Percentiles rank a stretch among this genome's conserved stretches.
phyloP scores from a whole-genome alignment of 1,140 invertebrate species.

The Pissodes strobi region DNA sequence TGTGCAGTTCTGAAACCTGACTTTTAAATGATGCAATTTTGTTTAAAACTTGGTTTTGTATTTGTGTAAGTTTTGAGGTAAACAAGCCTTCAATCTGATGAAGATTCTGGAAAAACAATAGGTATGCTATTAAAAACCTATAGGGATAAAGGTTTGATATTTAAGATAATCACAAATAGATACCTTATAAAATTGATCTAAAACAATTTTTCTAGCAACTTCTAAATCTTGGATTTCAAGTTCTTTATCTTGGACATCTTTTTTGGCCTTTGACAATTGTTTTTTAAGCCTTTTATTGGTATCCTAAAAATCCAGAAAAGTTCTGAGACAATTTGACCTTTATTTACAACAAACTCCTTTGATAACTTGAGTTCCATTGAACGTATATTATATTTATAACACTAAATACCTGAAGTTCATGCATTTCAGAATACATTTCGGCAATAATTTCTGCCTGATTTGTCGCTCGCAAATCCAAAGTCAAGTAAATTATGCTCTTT shows the following conservation, averaged over 20 bases:
- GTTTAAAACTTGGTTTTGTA: slow-evolving; percentile 18
- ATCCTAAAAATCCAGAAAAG: slow-evolving; percentile 26
- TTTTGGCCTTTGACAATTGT: slow-evolving; percentile 24
- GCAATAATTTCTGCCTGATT: slow-evolving; percentile 35
- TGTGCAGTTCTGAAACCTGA: slow-evolving; percentile 21
- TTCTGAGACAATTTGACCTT: too few relatives aligned
- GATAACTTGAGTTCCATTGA: too few relatives aligned
- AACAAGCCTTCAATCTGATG: slow-evolving; percentile 25
- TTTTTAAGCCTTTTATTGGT: slow-evolving; percentile 23
- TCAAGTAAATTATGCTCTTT: slow-evolving; percentile 36
- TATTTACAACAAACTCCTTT: too few relatives aligned
- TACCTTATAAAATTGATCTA: slow-evolving; percentile 30
- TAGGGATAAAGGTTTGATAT: too few relatives aligned
- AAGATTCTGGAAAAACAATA: slow-evolving; percentile 26
- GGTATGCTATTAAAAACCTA: background rate
- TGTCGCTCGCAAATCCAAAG: slow-evolving; percentile 29
- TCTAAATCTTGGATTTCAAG: slow-evolving; percentile 24
- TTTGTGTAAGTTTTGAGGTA: slow-evolving; percentile 14
- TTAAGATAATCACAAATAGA: too few relatives aligned
- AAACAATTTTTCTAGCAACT: slow-evolving; percentile 11
- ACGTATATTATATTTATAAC: too few relatives aligned
- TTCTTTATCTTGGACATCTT: slow-evolving; percentile 31
- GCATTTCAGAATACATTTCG: slow-evolving; percentile 34
- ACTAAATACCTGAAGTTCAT: slow-evolving; percentile 29
- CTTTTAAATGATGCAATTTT: slow-evolving; percentile 22